phyloP scores from a whole-genome alignment of 2,888 invertebrate species.

The Stomorhina lunata region DNA sequence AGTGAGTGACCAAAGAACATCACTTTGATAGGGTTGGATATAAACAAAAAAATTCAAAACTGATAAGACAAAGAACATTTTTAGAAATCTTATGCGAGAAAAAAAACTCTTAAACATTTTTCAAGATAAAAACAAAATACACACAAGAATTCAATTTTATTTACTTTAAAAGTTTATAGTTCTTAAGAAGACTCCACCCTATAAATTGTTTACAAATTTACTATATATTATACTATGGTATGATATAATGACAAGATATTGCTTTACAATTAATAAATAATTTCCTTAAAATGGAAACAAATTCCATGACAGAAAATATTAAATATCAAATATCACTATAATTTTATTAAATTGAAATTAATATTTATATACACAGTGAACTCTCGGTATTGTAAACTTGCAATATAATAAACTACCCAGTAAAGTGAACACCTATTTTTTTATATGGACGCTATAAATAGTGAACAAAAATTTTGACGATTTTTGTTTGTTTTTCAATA shows the following conservation, averaged over 20 bases:
- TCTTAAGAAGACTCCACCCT: conserved; percentile 37
- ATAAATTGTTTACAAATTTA: conserved; percentile 7
- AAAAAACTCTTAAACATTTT: neutral
- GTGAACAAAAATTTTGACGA: too few relatives aligned
- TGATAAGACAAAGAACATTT: conserved; percentile 45
- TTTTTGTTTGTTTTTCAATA: too few relatives aligned
- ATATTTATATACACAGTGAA: too few relatives aligned
- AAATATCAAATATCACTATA: neutral
- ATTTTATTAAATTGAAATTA: too few relatives aligned
- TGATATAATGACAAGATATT: neutral
- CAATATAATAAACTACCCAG: too few relatives aligned
- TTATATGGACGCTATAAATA: too few relatives aligned
- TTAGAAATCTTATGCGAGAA: conserved; percentile 12
- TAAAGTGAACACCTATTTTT: too few relatives aligned
- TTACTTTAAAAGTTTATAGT: conserved; percentile 2
- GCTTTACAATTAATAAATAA: neutral
- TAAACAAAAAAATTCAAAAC: neutral
- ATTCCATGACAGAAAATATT: neutral
- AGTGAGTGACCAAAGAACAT: conserved; percentile 39
- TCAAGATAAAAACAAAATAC: neutral
- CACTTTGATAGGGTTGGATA: conserved; percentile 39
- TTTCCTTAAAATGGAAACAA: neutral
- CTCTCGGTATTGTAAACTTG: too few relatives aligned
- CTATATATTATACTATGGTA: neutral
- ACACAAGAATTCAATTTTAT: neutral